Base-by-base conservation (phyloP, 2,888 invertebrate genomes). In the Heliconius charithonia region DNA sequence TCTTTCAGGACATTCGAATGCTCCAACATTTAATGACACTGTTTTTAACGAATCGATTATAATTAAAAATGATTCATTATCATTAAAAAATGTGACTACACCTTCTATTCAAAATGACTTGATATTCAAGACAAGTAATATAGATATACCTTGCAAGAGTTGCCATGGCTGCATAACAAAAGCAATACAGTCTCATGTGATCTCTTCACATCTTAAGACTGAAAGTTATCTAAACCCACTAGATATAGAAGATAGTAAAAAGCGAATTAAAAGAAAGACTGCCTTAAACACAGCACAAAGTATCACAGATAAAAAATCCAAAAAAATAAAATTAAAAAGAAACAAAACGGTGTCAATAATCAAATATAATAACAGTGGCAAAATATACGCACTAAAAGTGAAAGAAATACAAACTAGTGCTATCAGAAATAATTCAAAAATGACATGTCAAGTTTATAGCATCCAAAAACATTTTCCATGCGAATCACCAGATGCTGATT, bases 321-420 rank as follows among this genome's bases (percentile, higher is more conserved):
- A 81, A 79, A 86, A 83, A n/a, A 67, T 75, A 25, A 88, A 85
- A 85, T 32, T 82, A 0, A 89, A 85, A 80, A 88, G 84, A 76
- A 86, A 82, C 67, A 88, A 88, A 83, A 79, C 84, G 9, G 84
- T 90, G 0, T 86, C 87, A 22, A 88, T 93, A 2, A 90, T 89
- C 13, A 92, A 91, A 85, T 92, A 90, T 79, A 88, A 86, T 19
- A 82, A 84, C 1, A 86, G 89, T 13, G 89, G 87, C 4, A 86
- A 88, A 81, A 83, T 91, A 9, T 89, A 88, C 76, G 93, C 91
- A 7, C 75, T 94, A 63, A 91, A 91, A 86, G 85, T 93, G 22
- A 90, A 89, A 82, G 93, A 91, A 85, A 83, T 82, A 4, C 84
- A 80, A 75, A 41, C 71, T 27, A 76, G 81, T 32, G 37, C 78